phyloP scores from a whole-genome alignment of 2,797 vertebrate genomes.

The Zenarchopterus dispar region DNA sequence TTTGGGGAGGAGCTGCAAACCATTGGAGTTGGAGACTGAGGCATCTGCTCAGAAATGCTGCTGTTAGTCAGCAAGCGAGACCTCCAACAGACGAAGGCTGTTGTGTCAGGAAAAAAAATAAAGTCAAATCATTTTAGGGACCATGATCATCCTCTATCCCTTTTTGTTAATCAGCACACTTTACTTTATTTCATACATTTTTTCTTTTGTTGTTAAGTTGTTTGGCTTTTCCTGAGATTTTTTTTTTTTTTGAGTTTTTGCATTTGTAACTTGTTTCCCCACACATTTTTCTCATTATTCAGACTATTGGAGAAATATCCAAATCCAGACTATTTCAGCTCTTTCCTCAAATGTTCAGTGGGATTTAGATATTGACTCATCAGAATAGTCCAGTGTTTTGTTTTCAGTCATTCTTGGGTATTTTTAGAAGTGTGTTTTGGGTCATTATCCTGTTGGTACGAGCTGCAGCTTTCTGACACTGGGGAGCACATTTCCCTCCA shows the following conservation, averaged over 20 bases:
- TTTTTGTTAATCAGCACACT: neutral
- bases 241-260: neutral
- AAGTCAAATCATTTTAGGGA: no score
- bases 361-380: neutral
- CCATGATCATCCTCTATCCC: slow-evolving; percentile 2
- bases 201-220: neutral
- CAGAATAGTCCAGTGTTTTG: neutral
- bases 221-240: slow-evolving; percentile 5
- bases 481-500: neutral
- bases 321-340: no score
- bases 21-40: neutral
- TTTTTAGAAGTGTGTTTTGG: neutral
- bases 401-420: neutral
- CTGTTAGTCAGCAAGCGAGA: no score
- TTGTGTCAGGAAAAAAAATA: no score
- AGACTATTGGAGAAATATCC: no score
- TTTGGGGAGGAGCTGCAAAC: slow-evolving; percentile 41
- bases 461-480: neutral
- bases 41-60: neutral
- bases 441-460: neutral
- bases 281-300: no score
- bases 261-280: no score
- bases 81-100: no score
- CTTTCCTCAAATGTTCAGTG: no score
- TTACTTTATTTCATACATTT: slow-evolving; percentile 26